Percentiles rank a stretch among this genome's conserved stretches.
Evolutionary conservation across 2,797 vertebrate species (phyloP).

Genomic region (Enteromius fasciolatus): DNA sequence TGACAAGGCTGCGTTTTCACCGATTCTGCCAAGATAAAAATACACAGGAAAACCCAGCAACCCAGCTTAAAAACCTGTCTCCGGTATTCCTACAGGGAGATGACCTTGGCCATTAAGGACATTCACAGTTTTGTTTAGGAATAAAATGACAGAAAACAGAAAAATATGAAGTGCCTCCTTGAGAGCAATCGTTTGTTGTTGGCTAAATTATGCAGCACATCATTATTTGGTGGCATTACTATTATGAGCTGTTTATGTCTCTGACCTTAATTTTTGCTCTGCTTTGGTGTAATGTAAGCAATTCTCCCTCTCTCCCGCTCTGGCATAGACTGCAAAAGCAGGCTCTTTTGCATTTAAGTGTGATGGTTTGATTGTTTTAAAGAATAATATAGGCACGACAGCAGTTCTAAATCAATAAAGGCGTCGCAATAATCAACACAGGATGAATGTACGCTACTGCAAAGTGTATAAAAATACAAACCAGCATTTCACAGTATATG

Average conservation of each 20-base stretch:
- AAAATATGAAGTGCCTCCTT: constrained; percentile 47
- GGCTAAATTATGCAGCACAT: constrained; percentile 45
- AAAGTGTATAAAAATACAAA: constrained; percentile 7
- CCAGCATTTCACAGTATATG: not conserved
- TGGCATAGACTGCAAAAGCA: constrained; percentile 15
- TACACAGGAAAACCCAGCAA: constrained; percentile 59
- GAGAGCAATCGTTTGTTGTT: constrained; percentile 50
- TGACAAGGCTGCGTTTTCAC: constrained; percentile 61
- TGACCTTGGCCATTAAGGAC: constrained; percentile 61
- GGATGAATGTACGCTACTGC: not conserved
- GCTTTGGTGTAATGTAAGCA: constrained; percentile 40
- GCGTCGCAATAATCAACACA: not conserved
- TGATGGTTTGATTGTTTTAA: constrained; percentile 34
- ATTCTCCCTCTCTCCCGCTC: constrained; percentile 34
- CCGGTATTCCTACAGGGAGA: constrained; percentile 54
- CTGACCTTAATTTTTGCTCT: constrained; percentile 54
- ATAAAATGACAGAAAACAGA: constrained; percentile 58
- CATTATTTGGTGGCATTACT: constrained; percentile 47
- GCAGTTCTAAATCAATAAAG: constrained; percentile 25
- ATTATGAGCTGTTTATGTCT: constrained; percentile 55
- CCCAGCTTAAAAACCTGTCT: constrained; percentile 49
- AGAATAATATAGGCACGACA: not conserved
- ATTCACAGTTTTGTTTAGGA: constrained; percentile 55
- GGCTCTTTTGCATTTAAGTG: constrained; percentile 30
- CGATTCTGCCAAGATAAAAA: constrained; percentile 55